Conservation (phyloP, 2,888 invertebrate genomes). For the Melolontha melolontha region DNA sequence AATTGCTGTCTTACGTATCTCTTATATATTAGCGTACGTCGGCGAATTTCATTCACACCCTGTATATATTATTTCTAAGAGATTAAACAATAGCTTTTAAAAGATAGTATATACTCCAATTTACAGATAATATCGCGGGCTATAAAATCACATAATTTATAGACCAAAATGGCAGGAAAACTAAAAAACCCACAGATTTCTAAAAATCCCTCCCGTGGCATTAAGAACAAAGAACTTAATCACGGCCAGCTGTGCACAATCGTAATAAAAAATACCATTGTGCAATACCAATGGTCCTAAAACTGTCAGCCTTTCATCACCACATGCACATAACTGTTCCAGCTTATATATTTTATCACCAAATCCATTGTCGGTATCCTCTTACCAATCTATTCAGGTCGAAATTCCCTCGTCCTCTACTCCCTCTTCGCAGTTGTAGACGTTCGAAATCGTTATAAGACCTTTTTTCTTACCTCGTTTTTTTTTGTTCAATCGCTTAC, state of each 20-base stretch:
- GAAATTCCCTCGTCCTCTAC: slow-evolving; percentile 11
- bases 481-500: slow-evolving; percentile 24
- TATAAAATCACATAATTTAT: slow-evolving; percentile 21
- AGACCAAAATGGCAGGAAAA: slow-evolving; percentile 2
- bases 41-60: no score
- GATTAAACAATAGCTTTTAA: no score
- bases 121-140: slow-evolving; percentile 1
- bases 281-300: slow-evolving; percentile 32
- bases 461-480: slow-evolving; percentile 12
- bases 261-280: slow-evolving; percentile 19
- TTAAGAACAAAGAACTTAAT: slow-evolving; percentile 24
- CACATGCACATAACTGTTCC: slow-evolving; percentile 18
- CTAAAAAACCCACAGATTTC: slow-evolving; percentile 17
- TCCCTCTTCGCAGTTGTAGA: neutral
- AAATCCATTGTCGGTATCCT: slow-evolving; percentile 30
- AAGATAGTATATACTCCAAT: no score
- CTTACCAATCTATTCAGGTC: slow-evolving; percentile 2
- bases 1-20: no score
- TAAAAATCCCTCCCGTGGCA: slow-evolving; percentile 19
- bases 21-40: no score
- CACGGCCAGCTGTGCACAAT: neutral
- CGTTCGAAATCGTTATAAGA: slow-evolving; percentile 21
- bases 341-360: slow-evolving; percentile 31
- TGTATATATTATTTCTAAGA: no score
- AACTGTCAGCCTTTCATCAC: slow-evolving; percentile 37